Evolutionary conservation across 2,888 invertebrate species (phyloP).

Genomic region (Lepidonotus clava): DNA sequence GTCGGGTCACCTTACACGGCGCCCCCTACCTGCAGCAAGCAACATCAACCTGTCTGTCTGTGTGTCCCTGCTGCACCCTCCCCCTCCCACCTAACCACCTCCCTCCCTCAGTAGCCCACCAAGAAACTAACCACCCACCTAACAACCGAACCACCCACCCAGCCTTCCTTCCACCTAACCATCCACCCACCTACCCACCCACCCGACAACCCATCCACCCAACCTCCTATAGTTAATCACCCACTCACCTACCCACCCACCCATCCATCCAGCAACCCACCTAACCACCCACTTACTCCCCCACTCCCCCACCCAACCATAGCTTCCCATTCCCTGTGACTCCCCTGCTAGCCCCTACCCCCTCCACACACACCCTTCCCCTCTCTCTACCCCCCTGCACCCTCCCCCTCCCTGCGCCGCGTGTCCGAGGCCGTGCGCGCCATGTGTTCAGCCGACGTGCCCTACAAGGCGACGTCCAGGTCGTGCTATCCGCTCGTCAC

Average conservation of each 20-base stretch:
- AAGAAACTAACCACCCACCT: neutral
- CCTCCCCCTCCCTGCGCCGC: neutral
- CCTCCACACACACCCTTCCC: neutral
- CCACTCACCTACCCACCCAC: too few relatives aligned
- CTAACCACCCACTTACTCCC: too few relatives aligned
- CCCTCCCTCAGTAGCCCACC: neutral
- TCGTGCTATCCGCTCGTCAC: neutral
- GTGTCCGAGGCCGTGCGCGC: neutral
- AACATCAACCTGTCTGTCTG: neutral
- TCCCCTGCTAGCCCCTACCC: neutral
- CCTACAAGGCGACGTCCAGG: constrained; percentile 34
- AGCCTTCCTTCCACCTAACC: neutral
- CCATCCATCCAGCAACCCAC: too few relatives aligned
- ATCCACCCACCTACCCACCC: neutral
- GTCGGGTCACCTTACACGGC: neutral
- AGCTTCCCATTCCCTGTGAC: neutral
- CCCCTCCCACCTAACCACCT: neutral
- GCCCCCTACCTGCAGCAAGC: neutral
- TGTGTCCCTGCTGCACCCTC: neutral
- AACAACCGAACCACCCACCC: too few relatives aligned
- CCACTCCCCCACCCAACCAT: too few relatives aligned
- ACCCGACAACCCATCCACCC: neutral
- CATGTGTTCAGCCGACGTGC: constrained; percentile 48
- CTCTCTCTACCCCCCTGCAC: neutral
- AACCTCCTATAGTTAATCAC: too few relatives aligned